Conservation (phyloP, 2,113 vertebrate genomes). For the Caranx melampygus region DNA sequence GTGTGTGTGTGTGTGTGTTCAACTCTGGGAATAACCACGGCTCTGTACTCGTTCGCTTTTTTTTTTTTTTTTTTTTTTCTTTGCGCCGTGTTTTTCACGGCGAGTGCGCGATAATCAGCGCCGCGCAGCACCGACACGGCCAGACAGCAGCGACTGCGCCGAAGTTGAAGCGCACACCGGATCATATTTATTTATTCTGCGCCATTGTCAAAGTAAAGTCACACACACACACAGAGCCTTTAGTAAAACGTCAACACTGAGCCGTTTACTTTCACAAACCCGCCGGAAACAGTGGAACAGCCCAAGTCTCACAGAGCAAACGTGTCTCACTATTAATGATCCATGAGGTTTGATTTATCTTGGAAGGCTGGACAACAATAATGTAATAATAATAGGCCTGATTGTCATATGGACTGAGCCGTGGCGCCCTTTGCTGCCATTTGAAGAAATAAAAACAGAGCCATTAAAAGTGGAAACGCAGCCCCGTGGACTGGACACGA, state of each 20-base stretch:
- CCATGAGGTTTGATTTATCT: no score
- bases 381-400: neutral
- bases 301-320: neutral
- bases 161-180: conserved; percentile 45
- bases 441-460: neutral
- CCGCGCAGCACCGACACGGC: conserved; percentile 58
- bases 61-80: conserved; percentile 10
- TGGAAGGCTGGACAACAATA: neutral
- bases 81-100: neutral
- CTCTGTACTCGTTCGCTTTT: conserved; percentile 34
- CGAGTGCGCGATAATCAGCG: conserved; percentile 42
- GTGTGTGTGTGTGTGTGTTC: neutral
- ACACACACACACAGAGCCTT: fast-evolving
- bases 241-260: neutral
- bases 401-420: no score
- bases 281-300: neutral
- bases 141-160: conserved; percentile 53
- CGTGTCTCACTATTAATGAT: neutral
- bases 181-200: conserved; percentile 23
- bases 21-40: neutral
- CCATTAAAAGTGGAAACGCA: neutral
- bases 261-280: neutral
- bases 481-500: neutral
- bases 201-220: conserved; percentile 4
- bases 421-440: neutral